phyloP scores from a whole-genome alignment of 2,888 invertebrate species.

The Stenoptilia bipunctidactyla region DNA sequence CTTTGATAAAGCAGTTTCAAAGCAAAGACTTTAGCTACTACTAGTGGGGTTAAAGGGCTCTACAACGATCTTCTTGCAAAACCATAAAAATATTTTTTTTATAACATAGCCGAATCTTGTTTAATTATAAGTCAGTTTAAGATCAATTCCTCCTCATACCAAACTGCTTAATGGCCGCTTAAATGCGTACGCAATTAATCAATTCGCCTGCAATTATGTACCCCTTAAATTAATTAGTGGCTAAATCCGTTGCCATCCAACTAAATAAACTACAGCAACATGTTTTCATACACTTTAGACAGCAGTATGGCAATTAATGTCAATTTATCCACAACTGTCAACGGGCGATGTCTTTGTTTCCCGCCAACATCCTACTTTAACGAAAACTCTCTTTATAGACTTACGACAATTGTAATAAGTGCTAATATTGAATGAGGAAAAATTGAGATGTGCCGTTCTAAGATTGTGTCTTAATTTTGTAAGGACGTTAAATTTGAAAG shows the following conservation, averaged over 20 bases:
- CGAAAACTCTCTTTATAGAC: no score
- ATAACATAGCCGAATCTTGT: no score
- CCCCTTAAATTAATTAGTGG: constrained; percentile 43
- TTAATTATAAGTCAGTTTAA: no score
- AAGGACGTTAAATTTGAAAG: constrained; percentile 7
- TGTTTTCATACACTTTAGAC: constrained; percentile 20
- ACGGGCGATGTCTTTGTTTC: constrained; percentile 42
- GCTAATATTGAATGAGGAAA: constrained; percentile 2
- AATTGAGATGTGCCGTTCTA: constrained; percentile 10
- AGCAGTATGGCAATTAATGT: constrained; percentile 55
- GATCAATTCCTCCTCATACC: no score
- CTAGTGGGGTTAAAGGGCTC: no score
- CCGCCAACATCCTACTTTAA: constrained; percentile 20
- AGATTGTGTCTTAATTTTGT: constrained; percentile 8
- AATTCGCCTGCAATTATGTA: constrained; percentile 42
- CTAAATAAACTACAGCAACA: constrained; percentile 25
- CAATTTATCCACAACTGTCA: constrained; percentile 61
- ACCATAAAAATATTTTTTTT: no score
- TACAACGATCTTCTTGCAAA: no score
- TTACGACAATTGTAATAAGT: no score
- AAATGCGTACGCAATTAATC: constrained; percentile 24
- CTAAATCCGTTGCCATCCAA: constrained; percentile 18
- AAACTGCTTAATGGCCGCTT: not conserved
- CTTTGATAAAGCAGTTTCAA: no score
- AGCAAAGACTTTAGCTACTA: no score